Evolutionary conservation across 2,113 vertebrate species (phyloP).

Genomic region (Microtus richardsoni): DNA sequence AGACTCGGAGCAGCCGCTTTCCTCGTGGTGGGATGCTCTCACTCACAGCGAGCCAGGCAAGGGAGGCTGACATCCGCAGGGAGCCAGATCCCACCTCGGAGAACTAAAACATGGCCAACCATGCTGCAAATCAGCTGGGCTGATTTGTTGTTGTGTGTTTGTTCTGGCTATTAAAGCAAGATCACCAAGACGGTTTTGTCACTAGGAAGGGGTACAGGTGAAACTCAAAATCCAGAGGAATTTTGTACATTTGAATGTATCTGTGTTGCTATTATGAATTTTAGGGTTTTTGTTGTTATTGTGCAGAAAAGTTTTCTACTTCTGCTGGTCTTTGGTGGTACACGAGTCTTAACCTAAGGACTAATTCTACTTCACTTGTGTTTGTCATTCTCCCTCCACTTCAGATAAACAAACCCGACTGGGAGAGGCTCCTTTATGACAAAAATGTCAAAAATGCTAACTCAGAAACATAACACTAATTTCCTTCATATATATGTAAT

Average conservation of each 20-base stretch:
- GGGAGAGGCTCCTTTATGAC: not conserved
- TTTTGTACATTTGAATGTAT: not conserved
- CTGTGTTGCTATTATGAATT: not conserved
- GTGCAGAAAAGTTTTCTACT: not conserved
- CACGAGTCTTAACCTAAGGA: not conserved
- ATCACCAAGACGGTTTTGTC: not conserved
- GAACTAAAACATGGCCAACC: not conserved
- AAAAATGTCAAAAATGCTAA: not conserved
- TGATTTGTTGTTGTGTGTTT: not conserved
- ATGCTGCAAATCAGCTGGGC: not conserved
- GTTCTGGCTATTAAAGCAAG: not conserved
- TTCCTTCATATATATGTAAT: not conserved
- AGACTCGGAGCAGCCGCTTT: not conserved
- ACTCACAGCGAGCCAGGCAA: not conserved
- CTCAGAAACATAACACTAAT: not conserved
- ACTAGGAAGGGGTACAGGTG: not conserved
- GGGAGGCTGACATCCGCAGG: accelerated
- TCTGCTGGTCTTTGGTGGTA: not conserved
- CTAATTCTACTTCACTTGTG: not conserved
- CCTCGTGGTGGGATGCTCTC: not conserved
- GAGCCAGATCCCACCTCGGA: not conserved
- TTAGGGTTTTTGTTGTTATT: not conserved
- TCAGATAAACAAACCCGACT: not conserved
- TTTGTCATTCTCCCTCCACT: not conserved
- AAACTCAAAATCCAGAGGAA: not conserved